Base-by-base conservation (phyloP, 2,888 invertebrate genomes). In the Malthinus flaveolus region DNA sequence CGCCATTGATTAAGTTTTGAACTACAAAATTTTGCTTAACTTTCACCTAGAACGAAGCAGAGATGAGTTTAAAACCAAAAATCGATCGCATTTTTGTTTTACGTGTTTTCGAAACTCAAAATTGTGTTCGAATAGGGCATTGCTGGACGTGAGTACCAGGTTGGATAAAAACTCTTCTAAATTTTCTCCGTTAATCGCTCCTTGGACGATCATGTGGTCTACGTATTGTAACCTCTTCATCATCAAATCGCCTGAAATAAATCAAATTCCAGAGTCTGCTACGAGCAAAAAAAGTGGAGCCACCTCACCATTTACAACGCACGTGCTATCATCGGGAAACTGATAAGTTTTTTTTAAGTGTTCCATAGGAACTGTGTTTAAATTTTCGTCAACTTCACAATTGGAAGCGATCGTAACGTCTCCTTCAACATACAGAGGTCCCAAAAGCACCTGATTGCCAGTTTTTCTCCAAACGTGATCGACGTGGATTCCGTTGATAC, bases 381-480 rank as follows among this genome's bases (percentile, higher is more conserved):
- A 60, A 64, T 76, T 77, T 9, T 70, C 66, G 0, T 61, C 42
- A 7, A 83, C 69, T 34, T 73, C 64, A 0, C 76, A 70, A 10
- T 79, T 75, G 1, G 71, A 68, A 1, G 70, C 66, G 37, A 79
- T 58, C 2, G 51, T 36, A 11, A 78, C 71, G 62, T 78, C 65
- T 15, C 78, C 78, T 5, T 67, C 48, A 46, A 80, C 72, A 35
- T 66, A 55, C 3, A 79, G 13, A 15, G 73, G 69, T 10, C 75
- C 72, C n/a, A 36, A 31, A n/a, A 79, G 64, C 31, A 59, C 53
- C 66, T 79, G 78, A n/a, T 66, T 51, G 9, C 70, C 74, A 46
- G 71, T 66, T 59, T 76, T 80, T 1, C 77, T 78, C 12, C 83
- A 74, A 45, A 84, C 71, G 48, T 74, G 64, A 6, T 71, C 64